A percentile compares a stretch with the other conserved stretches of the same genome.
These are phyloP conservation scores for Accipiter virgatus DNA, from an alignment of 2,113 vertebrate genomes.

Conservation along the genomic window DNA sequence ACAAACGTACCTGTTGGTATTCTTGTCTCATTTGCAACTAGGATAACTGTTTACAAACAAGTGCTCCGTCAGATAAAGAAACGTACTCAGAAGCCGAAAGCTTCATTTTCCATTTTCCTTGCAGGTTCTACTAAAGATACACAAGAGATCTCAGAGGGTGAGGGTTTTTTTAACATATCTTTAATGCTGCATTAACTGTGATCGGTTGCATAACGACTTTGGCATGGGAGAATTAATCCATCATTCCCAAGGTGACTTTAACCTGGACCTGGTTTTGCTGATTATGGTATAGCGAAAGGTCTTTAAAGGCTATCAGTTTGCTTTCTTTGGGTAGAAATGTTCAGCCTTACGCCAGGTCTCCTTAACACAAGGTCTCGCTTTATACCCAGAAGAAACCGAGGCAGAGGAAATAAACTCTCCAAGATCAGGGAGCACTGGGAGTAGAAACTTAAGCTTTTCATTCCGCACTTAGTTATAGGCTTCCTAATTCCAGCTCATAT, in stretches of 20 bases:
- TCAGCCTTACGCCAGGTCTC: neutral
- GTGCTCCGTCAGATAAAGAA: constrained; percentile 19
- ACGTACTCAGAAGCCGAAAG: neutral
- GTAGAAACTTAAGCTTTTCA: neutral
- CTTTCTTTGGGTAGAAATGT: neutral
- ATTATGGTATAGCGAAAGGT: neutral
- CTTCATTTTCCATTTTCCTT: neutral
- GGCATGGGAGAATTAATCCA: neutral
- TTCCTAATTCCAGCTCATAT: neutral
- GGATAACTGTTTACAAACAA: constrained; percentile 45
- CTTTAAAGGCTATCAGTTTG: neutral
- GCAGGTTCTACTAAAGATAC: neutral
- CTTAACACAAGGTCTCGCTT: neutral
- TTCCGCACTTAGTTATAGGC: neutral
- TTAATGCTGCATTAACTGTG: constrained; percentile 22
- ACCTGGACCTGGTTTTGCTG: neutral
- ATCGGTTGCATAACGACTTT: neutral
- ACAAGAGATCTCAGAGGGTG: neutral
- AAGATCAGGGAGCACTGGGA: neutral
- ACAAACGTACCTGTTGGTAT: constrained; percentile 47
- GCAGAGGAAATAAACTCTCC: neutral
- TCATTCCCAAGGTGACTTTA: constrained; percentile 36
- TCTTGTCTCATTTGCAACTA: neutral
- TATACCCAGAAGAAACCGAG: neutral
- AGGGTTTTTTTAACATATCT: neutral